A percentile compares a stretch with the other conserved stretches of the same genome.
These are phyloP conservation scores for Atrina japonica DNA, from an alignment of 2,888 invertebrate species.

Conservation along the genomic window DNA sequence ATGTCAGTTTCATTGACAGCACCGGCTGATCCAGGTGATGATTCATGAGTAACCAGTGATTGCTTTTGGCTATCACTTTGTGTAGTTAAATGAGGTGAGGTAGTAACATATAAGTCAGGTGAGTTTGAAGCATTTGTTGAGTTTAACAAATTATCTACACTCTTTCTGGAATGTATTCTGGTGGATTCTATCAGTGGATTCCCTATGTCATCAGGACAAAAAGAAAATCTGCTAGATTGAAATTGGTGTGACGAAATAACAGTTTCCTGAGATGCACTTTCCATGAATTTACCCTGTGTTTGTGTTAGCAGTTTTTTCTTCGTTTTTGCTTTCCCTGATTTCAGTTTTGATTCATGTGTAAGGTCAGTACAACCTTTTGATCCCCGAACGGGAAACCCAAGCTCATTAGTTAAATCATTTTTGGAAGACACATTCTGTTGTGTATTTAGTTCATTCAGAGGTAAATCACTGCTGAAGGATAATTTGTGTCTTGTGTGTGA, in stretches of 20 bases:
- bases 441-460: slow-evolving; percentile 12
- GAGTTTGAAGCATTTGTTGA: slow-evolving; percentile 5
- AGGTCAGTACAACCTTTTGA: slow-evolving; percentile 37
- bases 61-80: not conserved
- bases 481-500: not conserved
- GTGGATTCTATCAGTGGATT: slow-evolving; percentile 68
- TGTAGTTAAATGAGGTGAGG: not conserved
- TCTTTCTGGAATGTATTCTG: slow-evolving; percentile 61
- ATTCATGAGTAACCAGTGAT: too few relatives aligned
- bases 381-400: slow-evolving; percentile 12
- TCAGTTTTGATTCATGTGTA: slow-evolving; percentile 3
- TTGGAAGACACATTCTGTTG: too few relatives aligned
- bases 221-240: slow-evolving; percentile 10
- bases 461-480: slow-evolving; percentile 8
- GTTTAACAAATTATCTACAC: slow-evolving; percentile 42
- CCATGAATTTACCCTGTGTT: too few relatives aligned
- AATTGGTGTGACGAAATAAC: too few relatives aligned
- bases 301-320: not conserved
- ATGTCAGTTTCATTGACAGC: too few relatives aligned
- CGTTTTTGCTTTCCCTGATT: not conserved
- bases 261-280: too few relatives aligned
- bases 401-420: not conserved
- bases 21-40: too few relatives aligned
- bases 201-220: slow-evolving; percentile 44
- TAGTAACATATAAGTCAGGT: too few relatives aligned